These are phyloP conservation scores for Poliocrania exsul DNA, from an alignment of 2,797 vertebrate genomes.

Conservation along the genomic window DNA sequence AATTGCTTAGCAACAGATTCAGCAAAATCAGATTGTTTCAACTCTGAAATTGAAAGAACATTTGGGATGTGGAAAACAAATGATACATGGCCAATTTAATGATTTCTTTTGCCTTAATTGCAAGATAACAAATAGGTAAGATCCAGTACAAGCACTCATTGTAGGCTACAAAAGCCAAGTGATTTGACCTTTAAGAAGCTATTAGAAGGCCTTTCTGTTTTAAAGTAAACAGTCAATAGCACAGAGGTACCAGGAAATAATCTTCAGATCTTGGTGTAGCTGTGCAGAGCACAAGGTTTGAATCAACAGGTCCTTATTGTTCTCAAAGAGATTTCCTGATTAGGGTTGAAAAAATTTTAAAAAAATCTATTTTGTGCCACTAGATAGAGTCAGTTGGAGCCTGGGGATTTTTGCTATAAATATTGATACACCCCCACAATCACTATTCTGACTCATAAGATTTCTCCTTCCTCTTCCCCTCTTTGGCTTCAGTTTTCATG, in stretches of 20 bases:
- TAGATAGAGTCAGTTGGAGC: slow-evolving; percentile 7
- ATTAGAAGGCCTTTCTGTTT: neutral
- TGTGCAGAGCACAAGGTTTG: neutral
- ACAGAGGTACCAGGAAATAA: neutral
- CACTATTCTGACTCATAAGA: slow-evolving; percentile 35
- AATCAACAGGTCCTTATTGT: slow-evolving; percentile 25
- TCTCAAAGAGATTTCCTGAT: slow-evolving; percentile 42
- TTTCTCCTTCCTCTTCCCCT: slow-evolving; percentile 1
- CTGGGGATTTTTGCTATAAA: slow-evolving; percentile 53
- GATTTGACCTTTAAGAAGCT: neutral
- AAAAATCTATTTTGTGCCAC: neutral
- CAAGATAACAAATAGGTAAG: neutral
- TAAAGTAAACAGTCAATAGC: neutral
- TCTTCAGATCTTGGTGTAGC: neutral
- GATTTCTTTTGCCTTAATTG: neutral
- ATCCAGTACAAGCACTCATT: neutral
- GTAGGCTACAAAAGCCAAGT: neutral
- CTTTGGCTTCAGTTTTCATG: slow-evolving; percentile 15
- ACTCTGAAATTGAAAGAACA: neutral
- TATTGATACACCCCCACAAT: slow-evolving; percentile 37
- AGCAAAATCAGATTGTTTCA: slow-evolving; percentile 9
- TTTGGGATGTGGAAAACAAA: slow-evolving; percentile 5
- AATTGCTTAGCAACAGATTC: slow-evolving; percentile 60
- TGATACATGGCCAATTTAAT: neutral
- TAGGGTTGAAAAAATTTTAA: neutral